A percentile compares a stretch with the other conserved stretches of the same genome.
Conservation (phyloP, 2,113 vertebrate species). For the Pterophyllum scalare region DNA sequence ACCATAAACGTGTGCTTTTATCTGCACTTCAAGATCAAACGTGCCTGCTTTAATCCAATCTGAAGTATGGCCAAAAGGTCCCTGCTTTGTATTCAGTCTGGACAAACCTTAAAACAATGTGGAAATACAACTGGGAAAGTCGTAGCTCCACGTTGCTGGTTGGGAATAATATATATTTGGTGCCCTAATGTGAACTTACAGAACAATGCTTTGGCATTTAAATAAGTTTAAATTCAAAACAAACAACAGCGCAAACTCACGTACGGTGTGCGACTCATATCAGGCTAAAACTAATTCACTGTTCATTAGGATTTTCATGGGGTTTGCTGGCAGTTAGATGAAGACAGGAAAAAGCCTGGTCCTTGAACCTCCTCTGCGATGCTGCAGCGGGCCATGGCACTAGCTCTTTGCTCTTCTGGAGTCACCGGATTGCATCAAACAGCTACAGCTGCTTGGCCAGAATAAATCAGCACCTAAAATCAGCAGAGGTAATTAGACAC, state of each 20-base stretch:
- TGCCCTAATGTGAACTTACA: background rate
- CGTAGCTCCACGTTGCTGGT: background rate
- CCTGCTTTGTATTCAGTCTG: background rate
- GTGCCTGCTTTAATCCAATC: too few relatives aligned
- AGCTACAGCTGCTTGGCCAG: slow-evolving; percentile 25
- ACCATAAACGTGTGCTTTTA: background rate
- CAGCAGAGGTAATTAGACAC: slow-evolving; percentile 56
- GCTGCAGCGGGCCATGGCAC: background rate
- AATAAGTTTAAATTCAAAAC: too few relatives aligned
- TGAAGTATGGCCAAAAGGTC: too few relatives aligned
- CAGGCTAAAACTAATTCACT: background rate
- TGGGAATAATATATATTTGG: background rate
- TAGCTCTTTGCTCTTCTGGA: background rate
- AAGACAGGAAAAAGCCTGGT: background rate
- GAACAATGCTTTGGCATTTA: too few relatives aligned
- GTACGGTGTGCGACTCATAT: background rate
- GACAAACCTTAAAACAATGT: background rate
- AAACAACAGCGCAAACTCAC: too few relatives aligned
- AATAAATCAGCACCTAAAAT: slow-evolving; percentile 67
- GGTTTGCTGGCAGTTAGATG: slow-evolving; percentile 9
- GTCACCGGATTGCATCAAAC: slow-evolving; percentile 19
- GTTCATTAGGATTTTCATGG: background rate
- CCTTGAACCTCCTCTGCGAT: background rate
- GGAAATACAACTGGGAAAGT: background rate
- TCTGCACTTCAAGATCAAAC: background rate